Base-by-base conservation (phyloP, 2,888 invertebrate genomes). In the Beris chalybata region DNA sequence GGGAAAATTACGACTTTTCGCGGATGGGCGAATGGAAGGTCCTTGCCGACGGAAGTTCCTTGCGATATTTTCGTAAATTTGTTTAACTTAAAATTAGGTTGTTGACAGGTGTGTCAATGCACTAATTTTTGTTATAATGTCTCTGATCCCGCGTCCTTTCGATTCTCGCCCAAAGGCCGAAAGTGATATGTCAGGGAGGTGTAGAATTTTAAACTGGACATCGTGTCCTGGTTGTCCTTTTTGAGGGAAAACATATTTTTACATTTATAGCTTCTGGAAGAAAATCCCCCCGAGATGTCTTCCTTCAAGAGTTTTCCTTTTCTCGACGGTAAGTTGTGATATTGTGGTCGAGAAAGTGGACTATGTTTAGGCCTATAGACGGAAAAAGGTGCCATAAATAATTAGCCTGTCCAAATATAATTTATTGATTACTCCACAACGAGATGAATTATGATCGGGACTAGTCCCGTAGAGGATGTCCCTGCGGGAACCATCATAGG, bases 111-210 rank as follows among this genome's bases (percentile, higher is more conserved):
- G 48, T 48, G 58, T 47, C 32, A 59, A 50, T 59, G 47, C 48
- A 48, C 59, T 59, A 59, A 59, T 59, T 59, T 59, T 32, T 31
- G 32, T 13, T 59, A 29, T 59, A 59, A 59, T 48, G 59, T 29
- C 15, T 31, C 9, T 4, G 4, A 29, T 30, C n/a, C 12, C n/a
- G 12, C 6, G n/a, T 53, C 2, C 15, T 11, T 52, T 52, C 29
- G 29, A 5, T 52, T 52, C 52, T 22, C 22, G 22, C 22, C 11
- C 6, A 6, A 22, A 11, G 53, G 7, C 30, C 7, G n/a, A 30
- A 29, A n/a, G 4, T 30, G 9, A 30, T 5, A 5, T 53, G n/a
- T 30, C 30, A 9, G 6, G 53, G 2, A 52, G 31, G 53, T 4
- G 11, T 29, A 7, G 29, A 4, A 50, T 50, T 1, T 3, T 15